A percentile compares a stretch with the other conserved stretches of the same genome.
Evolutionary conservation across 2,113 vertebrate genomes (phyloP).

Genomic region (Uropsilus gracilis): DNA sequence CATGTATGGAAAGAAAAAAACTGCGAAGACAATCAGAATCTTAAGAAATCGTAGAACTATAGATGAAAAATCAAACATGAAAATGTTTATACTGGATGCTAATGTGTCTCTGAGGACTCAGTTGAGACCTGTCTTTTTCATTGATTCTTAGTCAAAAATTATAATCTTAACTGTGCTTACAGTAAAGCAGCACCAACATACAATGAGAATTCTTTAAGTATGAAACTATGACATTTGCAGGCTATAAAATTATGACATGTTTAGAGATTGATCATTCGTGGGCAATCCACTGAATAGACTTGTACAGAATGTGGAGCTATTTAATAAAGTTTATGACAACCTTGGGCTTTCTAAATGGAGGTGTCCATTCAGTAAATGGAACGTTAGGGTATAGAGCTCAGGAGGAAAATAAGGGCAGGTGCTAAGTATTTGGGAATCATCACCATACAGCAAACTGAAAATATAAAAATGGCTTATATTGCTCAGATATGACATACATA

Average conservation of each 20-base stretch:
- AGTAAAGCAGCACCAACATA: background rate
- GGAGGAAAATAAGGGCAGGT: background rate
- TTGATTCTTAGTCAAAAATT: background rate
- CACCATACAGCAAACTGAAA: background rate
- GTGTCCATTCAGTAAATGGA: background rate
- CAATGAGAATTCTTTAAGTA: background rate
- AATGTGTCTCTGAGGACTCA: background rate
- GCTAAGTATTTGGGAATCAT: conserved; percentile 1
- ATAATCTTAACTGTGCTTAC: background rate
- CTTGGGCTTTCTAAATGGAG: background rate
- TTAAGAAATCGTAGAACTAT: background rate
- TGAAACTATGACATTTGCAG: background rate
- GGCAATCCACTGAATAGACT: background rate
- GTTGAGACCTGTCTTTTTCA: background rate
- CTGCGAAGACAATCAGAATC: rapidly evolving
- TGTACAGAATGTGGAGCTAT: background rate
- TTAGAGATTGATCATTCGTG: background rate
- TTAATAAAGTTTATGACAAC: background rate
- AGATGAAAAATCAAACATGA: background rate
- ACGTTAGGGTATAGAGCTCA: background rate
- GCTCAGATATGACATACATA: background rate
- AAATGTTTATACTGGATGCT: background rate
- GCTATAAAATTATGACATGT: background rate
- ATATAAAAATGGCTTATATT: conserved; percentile 3
- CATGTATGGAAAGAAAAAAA: background rate